phyloP scores from a whole-genome alignment of 2,797 vertebrate species.

The Trichosurus vulpecula region DNA sequence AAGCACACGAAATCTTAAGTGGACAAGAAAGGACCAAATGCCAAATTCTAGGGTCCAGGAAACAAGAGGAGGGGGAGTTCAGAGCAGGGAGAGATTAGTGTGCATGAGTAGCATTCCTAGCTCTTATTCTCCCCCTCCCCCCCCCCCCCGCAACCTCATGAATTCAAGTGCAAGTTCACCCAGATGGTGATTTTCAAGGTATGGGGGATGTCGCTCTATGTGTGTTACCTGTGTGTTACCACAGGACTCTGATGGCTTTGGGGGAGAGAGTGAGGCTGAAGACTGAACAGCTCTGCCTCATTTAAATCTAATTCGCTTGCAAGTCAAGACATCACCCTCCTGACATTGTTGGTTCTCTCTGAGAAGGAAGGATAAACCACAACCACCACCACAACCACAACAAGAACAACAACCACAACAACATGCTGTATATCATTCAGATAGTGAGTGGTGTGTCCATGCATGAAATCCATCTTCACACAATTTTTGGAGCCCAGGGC shows the following conservation, averaged over 20 bases:
- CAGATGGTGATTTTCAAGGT: background rate
- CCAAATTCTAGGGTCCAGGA: background rate
- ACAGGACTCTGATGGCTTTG: background rate
- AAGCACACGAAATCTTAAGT: background rate
- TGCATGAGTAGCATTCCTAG: background rate
- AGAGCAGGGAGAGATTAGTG: background rate
- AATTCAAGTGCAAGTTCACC: background rate
- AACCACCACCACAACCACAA: too few relatives aligned
- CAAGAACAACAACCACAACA: too few relatives aligned
- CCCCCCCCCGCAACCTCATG: background rate
- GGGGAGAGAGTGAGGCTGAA: background rate
- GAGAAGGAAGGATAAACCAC: background rate
- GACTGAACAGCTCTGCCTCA: too few relatives aligned
- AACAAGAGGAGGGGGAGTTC: background rate
- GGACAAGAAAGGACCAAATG: background rate
- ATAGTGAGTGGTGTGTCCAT: background rate
- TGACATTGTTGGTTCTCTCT: background rate
- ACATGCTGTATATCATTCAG: background rate
- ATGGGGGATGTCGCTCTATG: background rate
- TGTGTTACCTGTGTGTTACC: background rate
- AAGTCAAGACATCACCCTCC: background rate
- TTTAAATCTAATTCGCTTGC: background rate
- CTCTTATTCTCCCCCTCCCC: background rate
- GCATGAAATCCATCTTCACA: background rate
- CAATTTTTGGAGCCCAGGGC: background rate